Base-by-base conservation (phyloP, 2,113 vertebrate genomes). In the Psammodynastes pulverulentus region DNA sequence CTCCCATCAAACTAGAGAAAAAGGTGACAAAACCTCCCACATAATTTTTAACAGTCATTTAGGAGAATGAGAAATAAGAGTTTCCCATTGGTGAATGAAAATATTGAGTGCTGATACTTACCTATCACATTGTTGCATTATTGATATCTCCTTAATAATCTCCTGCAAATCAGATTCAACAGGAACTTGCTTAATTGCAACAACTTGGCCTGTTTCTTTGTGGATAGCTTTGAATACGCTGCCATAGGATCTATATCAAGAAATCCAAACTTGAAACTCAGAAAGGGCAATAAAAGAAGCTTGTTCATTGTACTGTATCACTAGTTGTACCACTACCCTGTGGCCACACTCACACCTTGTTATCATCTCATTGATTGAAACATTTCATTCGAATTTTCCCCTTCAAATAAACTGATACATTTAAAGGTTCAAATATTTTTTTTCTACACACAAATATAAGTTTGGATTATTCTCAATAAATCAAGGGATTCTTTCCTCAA, bases 81-180 rank as follows among this genome's bases (percentile, higher is more conserved):
- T 34, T 62, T 1, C 10, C 0, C 34, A 0, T 4, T 0, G 10
- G 7, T 0, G 24, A 90, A 58, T 1, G 92, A n/a, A 53, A 84
- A 85, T n/a, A 56, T 23, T 67, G 5, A 0, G 1, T 8, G 9
- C 9, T 54, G 23, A 48, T 2, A 0, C 89, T 96, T 96, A 99
- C 99, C 99, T 99, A 97, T 99, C 99, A 89, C 99, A 99, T 23
- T 99, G 99, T 93, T 99, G 99, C 99, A 99, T 99, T 93, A 99
- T 99, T 91, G 99, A 98, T 95, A 99, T 99, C 93, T 99, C 99
- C 95, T 99, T 99, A 94, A 99, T 99, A 93, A 99, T 99, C 96
- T 99, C 99, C 93, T 99, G 99, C n/a, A 99, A 97, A 93, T 99
- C 99, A 0, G 99, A 99, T 95, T 99, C 99, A 96, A 99, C 98